A percentile compares a stretch with the other conserved stretches of the same genome.
Conservation (phyloP, 2,888 invertebrate species). For the Nomada lathburiana region DNA sequence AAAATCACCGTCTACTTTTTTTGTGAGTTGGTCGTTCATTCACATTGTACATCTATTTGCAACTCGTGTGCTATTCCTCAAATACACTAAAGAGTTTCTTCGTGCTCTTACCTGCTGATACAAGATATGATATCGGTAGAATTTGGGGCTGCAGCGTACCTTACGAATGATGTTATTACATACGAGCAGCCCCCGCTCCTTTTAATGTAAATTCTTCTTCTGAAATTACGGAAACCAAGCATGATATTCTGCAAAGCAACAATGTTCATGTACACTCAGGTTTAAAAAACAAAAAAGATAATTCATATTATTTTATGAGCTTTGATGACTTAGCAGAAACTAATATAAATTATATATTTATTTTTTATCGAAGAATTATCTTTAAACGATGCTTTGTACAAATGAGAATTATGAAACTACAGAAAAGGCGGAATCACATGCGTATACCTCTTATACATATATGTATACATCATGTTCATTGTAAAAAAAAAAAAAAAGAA, state of each 20-base stretch:
- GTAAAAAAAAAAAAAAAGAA: slow-evolving; percentile 58
- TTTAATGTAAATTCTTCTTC: slow-evolving; percentile 32
- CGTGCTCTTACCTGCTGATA: slow-evolving; percentile 21
- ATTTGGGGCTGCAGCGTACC: slow-evolving; percentile 37
- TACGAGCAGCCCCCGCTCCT: slow-evolving; percentile 28
- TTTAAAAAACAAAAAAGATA: slow-evolving; percentile 10
- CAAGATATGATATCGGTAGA: slow-evolving; percentile 18
- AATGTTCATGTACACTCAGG: slow-evolving; percentile 18
- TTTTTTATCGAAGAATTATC: slow-evolving; percentile 22
- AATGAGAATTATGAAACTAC: slow-evolving; percentile 37
- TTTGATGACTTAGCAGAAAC: slow-evolving; percentile 29
- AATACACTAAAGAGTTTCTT: slow-evolving; percentile 41
- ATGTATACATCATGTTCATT: slow-evolving; percentile 57
- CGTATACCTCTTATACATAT: slow-evolving; percentile 38
- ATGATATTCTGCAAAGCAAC: slow-evolving; percentile 27
- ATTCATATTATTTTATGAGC: slow-evolving; percentile 39
- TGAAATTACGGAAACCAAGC: slow-evolving; percentile 1
- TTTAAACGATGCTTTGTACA: slow-evolving; percentile 23
- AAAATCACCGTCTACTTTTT: slow-evolving; percentile 23
- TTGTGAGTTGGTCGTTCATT: slow-evolving; percentile 45
- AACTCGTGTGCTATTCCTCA: slow-evolving; percentile 48
- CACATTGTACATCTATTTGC: slow-evolving; percentile 54
- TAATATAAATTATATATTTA: slow-evolving; percentile 36
- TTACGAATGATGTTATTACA: slow-evolving; percentile 41
- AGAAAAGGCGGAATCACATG: slow-evolving; percentile 26